A percentile compares a stretch with the other conserved stretches of the same genome.
Evolutionary conservation across 2,113 vertebrate genomes (phyloP).

Genomic region (Corvus moneduloides): DNA sequence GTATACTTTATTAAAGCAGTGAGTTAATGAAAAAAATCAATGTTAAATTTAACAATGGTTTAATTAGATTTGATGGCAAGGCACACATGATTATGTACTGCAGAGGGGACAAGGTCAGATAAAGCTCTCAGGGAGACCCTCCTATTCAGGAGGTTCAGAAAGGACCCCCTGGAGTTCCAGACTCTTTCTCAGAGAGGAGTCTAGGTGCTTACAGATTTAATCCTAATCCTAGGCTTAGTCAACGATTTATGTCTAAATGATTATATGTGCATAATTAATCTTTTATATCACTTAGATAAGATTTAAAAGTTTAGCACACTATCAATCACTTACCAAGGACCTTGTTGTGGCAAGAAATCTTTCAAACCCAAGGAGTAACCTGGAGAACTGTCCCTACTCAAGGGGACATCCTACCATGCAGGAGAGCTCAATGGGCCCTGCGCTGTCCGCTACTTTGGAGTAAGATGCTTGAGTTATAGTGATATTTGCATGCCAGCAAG

Average conservation of each 20-base stretch:
- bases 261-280: not conserved
- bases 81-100: not conserved
- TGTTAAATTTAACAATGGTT: not conserved
- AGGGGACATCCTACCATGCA: not conserved
- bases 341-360: not conserved
- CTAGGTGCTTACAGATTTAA: not conserved
- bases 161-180: not conserved
- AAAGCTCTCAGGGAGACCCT: not conserved
- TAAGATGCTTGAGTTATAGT: not conserved
- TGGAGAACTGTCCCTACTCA: not conserved
- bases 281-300: not conserved
- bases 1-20: not conserved
- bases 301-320: not conserved
- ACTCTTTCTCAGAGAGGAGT: not conserved
- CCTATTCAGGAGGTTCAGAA: not conserved
- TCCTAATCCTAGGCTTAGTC: not conserved
- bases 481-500: not conserved
- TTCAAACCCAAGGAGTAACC: not conserved
- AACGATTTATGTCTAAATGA: not conserved
- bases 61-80: not conserved
- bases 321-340: not conserved
- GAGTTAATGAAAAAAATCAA: not conserved
- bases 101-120: not conserved
- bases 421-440: not conserved
- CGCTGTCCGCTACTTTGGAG: accelerated